phyloP scores from a whole-genome alignment of 2,797 vertebrate species.

The Halcyon badia region DNA sequence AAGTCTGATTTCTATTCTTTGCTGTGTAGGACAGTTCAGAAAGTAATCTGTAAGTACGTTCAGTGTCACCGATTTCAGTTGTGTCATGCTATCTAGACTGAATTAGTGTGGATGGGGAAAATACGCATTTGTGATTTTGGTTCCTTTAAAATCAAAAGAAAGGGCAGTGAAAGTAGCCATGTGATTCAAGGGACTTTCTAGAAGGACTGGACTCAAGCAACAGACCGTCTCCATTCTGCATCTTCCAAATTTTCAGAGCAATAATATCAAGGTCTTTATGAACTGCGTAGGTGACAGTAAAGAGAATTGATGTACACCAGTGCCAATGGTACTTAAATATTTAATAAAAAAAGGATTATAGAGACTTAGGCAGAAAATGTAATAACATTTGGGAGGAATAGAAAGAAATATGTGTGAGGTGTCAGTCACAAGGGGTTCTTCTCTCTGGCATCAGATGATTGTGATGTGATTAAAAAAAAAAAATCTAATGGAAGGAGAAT shows the following conservation, averaged over 20 bases:
- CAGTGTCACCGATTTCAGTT: background rate
- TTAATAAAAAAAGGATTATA: constrained; percentile 35
- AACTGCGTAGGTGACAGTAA: background rate
- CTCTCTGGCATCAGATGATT: background rate
- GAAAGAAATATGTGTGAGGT: background rate
- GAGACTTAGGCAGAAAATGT: constrained; percentile 10
- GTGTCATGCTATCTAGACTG: background rate
- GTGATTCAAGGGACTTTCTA: background rate
- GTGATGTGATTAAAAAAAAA: background rate
- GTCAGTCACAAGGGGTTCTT: background rate
- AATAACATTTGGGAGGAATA: background rate
- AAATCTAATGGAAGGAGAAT: background rate
- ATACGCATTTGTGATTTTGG: background rate
- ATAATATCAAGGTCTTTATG: background rate
- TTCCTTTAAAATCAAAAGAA: background rate
- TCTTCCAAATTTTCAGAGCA: background rate
- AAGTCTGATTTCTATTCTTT: background rate
- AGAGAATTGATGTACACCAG: background rate
- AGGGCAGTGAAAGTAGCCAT: background rate
- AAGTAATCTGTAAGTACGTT: background rate
- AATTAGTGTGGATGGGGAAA: background rate
- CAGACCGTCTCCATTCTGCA: background rate
- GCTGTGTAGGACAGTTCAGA: background rate
- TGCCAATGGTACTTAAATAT: background rate
- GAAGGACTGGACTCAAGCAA: background rate